Conservation (phyloP, 1,140 invertebrate genomes). For the Zaprionus nigranus region DNA sequence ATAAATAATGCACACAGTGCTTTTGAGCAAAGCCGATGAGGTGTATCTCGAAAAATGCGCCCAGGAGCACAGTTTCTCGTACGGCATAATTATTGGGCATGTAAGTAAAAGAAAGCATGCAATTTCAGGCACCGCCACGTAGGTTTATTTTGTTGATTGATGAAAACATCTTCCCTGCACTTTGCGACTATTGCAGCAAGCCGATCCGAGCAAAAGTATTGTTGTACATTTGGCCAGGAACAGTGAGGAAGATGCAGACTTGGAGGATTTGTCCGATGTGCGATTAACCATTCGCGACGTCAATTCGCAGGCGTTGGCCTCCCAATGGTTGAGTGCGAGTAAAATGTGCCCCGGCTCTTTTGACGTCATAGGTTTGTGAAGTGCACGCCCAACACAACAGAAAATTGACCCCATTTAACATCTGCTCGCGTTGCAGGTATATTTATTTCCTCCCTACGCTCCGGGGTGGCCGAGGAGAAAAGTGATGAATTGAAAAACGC, state of each 20-base stretch:
- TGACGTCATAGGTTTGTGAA: conserved; percentile 72
- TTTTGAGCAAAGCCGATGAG: conserved; percentile 75
- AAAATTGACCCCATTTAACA: neutral
- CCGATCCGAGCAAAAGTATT: conserved; percentile 69
- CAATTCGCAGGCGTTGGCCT: conserved; percentile 71
- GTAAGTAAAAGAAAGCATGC: conserved; percentile 54
- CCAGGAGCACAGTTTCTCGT: conserved; percentile 73
- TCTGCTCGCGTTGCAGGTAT: conserved; percentile 49
- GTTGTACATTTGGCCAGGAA: conserved; percentile 79
- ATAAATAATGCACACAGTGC: conserved; percentile 71
- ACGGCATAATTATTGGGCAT: conserved; percentile 78
- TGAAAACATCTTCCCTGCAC: neutral
- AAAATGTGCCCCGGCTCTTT: conserved; percentile 84
- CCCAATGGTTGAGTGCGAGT: conserved; percentile 76
- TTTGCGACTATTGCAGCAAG: conserved; percentile 53
- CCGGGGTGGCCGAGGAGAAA: conserved; percentile 59
- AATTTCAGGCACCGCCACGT: conserved; percentile 53
- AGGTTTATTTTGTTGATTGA: conserved; percentile 51
- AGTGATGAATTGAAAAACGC: conserved; percentile 69
- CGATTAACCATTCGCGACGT: conserved; percentile 62
- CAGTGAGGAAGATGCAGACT: conserved; percentile 73
- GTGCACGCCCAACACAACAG: conserved; percentile 1
- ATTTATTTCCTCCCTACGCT: conserved; percentile 61
- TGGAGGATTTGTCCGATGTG: conserved; percentile 57
- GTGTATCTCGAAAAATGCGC: conserved; percentile 79